Base-by-base conservation (phyloP, 2,113 vertebrate genomes). In the Mastomys coucha region DNA sequence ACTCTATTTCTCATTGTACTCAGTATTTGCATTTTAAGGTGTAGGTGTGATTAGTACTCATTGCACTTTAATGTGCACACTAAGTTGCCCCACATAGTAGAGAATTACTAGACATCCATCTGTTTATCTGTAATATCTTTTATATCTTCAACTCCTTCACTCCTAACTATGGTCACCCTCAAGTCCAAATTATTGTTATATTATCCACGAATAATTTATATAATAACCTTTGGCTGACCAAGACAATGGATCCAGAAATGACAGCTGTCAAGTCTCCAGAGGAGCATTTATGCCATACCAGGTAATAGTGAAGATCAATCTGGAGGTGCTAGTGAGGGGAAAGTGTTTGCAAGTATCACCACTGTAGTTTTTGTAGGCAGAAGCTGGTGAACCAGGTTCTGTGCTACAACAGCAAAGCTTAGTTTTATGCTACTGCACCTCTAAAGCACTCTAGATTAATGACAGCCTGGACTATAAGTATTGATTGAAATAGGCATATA, bases 51-150 rank as follows among this genome's bases (percentile, higher is more conserved):
- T 85, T 91, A 82, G 69, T 77, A 49, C n/a, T 72, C 22, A 91
- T 8, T 76, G 72, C 76, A 63, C n/a, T 89, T 1, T 69, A 65
- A 84, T 42, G 24, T 63, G 24, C 7, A 89, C 24, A 58, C 92
- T 86, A 93, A 56, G 86, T 91, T 14, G 1, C 60, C 72, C 69
- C 53, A 69, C 82, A 92, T 67, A 63, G 91, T 92, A 92, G 93
- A 85, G 91, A 92, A 97, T 95, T 90, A 92, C 49, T 84, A 93
- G 69, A 70, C 77, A 94, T 82, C 69, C 95, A 81, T 80, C 20
- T 88, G 69, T 65, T 88, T 76, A 84, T 91, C 84, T 85, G 70
- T 58, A 85, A 88, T 28, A 60, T 36, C 69, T 88, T 95, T 91
- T 87, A 82, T 93, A 49, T 76, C 93, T 97, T 87, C 33, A 90